A percentile compares a stretch with the other conserved stretches of the same genome.
phyloP scores from a whole-genome alignment of 2,888 invertebrate species.

The Heliconius hortense region DNA sequence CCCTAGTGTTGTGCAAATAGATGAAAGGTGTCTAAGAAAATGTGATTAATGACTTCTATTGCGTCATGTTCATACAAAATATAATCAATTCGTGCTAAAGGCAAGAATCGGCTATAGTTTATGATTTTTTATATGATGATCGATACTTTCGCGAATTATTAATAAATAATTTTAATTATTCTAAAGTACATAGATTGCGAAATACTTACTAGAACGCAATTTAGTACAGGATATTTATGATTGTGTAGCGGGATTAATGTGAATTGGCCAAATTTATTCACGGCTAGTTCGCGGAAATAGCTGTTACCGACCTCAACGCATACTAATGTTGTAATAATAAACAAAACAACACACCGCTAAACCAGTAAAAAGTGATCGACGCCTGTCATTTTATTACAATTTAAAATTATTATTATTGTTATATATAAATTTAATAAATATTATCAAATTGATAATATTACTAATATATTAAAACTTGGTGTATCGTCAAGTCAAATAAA shows the following conservation, averaged over 20 bases:
- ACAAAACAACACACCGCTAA: slow-evolving; percentile 38
- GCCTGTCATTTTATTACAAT: background rate
- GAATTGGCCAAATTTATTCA: slow-evolving; percentile 48
- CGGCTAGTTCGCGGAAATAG: slow-evolving; percentile 66
- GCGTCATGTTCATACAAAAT: slow-evolving; percentile 9
- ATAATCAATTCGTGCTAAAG: slow-evolving; percentile 50
- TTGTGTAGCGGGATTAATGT: slow-evolving; percentile 7
- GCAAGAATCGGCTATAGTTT: slow-evolving; percentile 38
- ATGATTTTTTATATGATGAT: background rate
- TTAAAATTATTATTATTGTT: background rate
- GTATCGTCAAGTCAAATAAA: background rate
- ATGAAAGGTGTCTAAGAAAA: slow-evolving; percentile 19
- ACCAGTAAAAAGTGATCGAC: background rate
- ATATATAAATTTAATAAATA: background rate
- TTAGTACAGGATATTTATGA: background rate
- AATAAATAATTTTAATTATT: background rate
- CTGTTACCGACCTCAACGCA: slow-evolving; percentile 57
- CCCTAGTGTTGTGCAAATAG: slow-evolving; percentile 13
- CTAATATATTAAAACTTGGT: background rate
- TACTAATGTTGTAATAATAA: slow-evolving; percentile 63
- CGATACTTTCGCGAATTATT: background rate
- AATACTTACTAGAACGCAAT: background rate
- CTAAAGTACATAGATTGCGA: background rate
- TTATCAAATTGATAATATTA: background rate
- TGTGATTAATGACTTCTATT: slow-evolving; percentile 9